Percentiles rank a stretch among this genome's conserved stretches.
These are phyloP conservation scores for Falco concolor DNA, from an alignment of 2,797 vertebrate genomes.

Conservation along the genomic window DNA sequence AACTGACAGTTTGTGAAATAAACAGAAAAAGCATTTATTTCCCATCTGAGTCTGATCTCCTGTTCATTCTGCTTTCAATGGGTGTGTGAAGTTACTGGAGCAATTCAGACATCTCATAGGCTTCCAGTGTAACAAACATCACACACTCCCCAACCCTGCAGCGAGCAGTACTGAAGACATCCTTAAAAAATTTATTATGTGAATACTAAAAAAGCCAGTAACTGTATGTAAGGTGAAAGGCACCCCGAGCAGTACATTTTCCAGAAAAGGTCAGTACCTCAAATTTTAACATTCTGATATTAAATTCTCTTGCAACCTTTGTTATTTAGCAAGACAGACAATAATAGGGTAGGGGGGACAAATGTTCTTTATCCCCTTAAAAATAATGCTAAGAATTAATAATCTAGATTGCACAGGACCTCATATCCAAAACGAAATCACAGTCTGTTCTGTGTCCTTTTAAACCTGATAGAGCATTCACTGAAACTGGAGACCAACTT, in stretches of 20 bases:
- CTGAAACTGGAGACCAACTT: not conserved
- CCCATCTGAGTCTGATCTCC: not conserved
- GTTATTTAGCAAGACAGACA: not conserved
- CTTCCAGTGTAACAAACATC: not conserved
- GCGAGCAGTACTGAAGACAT: not conserved
- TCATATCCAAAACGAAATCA: not conserved
- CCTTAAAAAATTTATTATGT: not conserved
- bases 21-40: not conserved
- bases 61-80: not conserved
- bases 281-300: not conserved
- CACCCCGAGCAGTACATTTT: not conserved
- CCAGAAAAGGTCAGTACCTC: not conserved
- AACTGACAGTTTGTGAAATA: not conserved
- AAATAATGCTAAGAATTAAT: not conserved
- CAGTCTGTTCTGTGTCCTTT: not conserved
- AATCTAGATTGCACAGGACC: not conserved
- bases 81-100: not conserved
- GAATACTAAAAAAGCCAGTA: not conserved
- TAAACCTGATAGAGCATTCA: not conserved
- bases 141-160: not conserved
- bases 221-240: not conserved
- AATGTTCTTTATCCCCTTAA: not conserved
- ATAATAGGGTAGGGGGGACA: rapidly evolving
- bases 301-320: not conserved
- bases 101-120: not conserved